These are phyloP conservation scores for Corythornis vintsioides DNA, from an alignment of 2,113 vertebrate species.

Conservation along the genomic window DNA sequence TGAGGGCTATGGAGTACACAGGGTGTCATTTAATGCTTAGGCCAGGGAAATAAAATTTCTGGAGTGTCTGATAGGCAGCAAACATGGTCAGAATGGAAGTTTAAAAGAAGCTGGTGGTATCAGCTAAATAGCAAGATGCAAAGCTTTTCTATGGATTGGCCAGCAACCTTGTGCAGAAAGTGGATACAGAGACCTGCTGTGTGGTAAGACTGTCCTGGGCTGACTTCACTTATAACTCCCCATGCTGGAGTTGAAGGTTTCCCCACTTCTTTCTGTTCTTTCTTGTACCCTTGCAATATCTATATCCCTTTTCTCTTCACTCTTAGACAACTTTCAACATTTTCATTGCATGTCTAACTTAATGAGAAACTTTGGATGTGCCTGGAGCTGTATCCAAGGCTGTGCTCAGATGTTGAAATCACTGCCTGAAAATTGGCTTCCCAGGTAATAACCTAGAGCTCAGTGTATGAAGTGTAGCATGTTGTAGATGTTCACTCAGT, in stretches of 20 bases:
- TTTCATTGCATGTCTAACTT: constrained; percentile 56
- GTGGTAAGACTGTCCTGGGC: neutral
- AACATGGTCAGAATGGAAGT: neutral
- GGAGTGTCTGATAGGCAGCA: neutral
- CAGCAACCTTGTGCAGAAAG: neutral
- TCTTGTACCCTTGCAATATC: constrained; percentile 8
- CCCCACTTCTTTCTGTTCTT: neutral
- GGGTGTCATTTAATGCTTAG: neutral
- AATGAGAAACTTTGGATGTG: constrained; percentile 56
- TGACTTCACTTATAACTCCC: neutral
- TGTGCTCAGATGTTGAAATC: constrained; percentile 32
- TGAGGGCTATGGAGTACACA: neutral
- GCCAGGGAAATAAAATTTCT: neutral
- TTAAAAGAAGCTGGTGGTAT: neutral
- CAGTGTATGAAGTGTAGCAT: constrained; percentile 9
- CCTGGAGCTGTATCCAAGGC: constrained; percentile 12
- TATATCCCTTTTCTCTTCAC: constrained; percentile 1
- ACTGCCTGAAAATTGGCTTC: constrained; percentile 57
- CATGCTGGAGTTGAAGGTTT: neutral
- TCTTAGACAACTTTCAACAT: constrained; percentile 38
- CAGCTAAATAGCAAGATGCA: neutral
- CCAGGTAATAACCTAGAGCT: constrained; percentile 56
- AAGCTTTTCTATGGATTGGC: neutral
- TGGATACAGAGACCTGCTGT: rapidly evolving
- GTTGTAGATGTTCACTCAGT: constrained; percentile 52